Conservation (phyloP, 1,140 invertebrate species). For the Euwallacea similis region DNA sequence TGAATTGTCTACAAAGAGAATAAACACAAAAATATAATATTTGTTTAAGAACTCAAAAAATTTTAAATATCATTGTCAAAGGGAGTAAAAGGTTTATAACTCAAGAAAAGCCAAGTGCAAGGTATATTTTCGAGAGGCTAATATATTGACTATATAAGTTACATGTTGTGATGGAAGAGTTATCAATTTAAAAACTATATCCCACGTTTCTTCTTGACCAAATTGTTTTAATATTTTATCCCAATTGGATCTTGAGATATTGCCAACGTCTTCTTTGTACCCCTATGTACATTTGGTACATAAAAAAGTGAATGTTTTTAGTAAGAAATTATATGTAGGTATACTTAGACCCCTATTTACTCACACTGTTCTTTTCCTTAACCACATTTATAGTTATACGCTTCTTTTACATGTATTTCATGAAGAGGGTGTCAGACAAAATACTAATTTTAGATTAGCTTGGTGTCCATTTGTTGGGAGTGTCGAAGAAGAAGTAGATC, state of each 20-base stretch:
- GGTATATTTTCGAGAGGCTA: too few relatives aligned
- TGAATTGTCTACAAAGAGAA: too few relatives aligned
- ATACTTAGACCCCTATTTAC: background rate
- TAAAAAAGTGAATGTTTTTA: background rate
- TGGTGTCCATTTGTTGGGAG: constrained; percentile 91
- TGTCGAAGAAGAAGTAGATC: constrained; percentile 63
- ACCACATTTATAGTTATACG: constrained; percentile 42
- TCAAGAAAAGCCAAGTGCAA: too few relatives aligned
- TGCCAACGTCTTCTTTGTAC: too few relatives aligned
- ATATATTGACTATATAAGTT: too few relatives aligned
- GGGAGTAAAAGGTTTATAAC: too few relatives aligned
- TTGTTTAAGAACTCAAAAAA: background rate
- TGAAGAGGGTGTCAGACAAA: constrained; percentile 51
- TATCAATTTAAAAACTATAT: too few relatives aligned
- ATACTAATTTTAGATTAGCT: constrained; percentile 70
- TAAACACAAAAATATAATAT: background rate
- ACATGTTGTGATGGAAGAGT: too few relatives aligned
- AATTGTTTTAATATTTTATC: background rate
- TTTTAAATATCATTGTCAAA: background rate
- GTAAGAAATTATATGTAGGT: background rate
- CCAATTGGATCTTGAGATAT: background rate
- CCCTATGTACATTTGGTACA: too few relatives aligned
- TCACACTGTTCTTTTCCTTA: constrained; percentile 22
- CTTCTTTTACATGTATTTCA: constrained; percentile 60
- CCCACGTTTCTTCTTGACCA: too few relatives aligned